These are phyloP conservation scores for Caracal caracal DNA, from an alignment of 2,113 vertebrate species.

Conservation along the genomic window DNA sequence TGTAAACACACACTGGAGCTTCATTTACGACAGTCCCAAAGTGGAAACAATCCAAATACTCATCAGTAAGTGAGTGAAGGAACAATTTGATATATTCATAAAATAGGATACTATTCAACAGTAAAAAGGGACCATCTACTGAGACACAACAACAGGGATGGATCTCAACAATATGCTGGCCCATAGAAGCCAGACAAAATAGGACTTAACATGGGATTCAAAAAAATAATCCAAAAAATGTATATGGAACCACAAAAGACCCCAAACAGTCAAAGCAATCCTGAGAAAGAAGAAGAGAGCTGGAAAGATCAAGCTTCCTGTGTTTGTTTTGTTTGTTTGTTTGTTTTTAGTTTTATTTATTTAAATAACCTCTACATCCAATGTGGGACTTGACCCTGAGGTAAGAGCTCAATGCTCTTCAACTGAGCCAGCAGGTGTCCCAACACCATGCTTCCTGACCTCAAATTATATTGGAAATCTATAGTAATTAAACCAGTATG, in stretches of 20 bases:
- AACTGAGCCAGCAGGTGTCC: too few species aligned
- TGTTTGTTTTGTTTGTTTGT: too few species aligned
- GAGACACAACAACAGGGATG: background rate
- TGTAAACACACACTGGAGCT: background rate
- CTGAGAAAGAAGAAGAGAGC: background rate
- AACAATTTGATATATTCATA: background rate
- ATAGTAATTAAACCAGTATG: background rate
- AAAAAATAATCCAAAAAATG: background rate
- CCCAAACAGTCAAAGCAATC: background rate
- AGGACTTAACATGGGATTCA: background rate
- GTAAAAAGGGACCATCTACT: background rate
- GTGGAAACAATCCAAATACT: background rate
- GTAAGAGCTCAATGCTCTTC: too few species aligned
- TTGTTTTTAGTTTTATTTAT: too few species aligned
- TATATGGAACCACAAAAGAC: background rate
- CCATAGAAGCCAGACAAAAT: background rate
- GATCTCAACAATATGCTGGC: background rate
- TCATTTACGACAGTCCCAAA: background rate
- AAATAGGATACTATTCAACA: background rate
- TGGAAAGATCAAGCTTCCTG: too few species aligned
- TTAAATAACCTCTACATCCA: too few species aligned
- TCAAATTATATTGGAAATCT: background rate
- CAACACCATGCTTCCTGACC: background rate
- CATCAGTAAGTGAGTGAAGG: background rate
- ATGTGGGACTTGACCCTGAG: too few species aligned